A percentile compares a stretch with the other conserved stretches of the same genome.
Conservation (phyloP, 2,888 invertebrate genomes). For the Tubulanus polymorphus region DNA sequence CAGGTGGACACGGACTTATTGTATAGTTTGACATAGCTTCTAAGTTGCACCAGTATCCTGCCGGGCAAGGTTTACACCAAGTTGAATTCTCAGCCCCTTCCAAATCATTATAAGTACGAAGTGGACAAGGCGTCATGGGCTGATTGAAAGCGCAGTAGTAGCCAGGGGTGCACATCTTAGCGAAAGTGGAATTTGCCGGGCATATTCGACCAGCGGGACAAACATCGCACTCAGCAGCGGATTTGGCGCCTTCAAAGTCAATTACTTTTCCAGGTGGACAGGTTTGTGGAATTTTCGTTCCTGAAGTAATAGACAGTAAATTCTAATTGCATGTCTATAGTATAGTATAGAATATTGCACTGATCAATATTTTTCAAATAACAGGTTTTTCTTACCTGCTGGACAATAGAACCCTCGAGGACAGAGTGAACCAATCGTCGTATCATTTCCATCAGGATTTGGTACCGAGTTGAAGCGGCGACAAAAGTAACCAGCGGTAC, state of each 20-base stretch:
- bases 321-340: background rate
- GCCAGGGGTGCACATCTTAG: conserved; percentile 41
- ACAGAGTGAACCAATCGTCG: conserved; percentile 32
- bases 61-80: conserved; percentile 41
- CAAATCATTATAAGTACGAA: conserved; percentile 34
- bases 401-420: conserved; percentile 47
- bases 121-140: conserved; percentile 27
- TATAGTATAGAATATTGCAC: background rate
- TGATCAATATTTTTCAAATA: background rate
- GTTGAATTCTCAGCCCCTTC: conserved; percentile 30
- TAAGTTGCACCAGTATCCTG: conserved; percentile 41
- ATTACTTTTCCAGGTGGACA: conserved; percentile 39
- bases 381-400: conserved; percentile 23
- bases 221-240: conserved; percentile 33
- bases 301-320: conserved; percentile 17
- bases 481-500: conserved; percentile 45
- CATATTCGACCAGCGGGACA: conserved; percentile 49
- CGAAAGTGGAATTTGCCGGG: conserved; percentile 38
- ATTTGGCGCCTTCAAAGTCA: conserved; percentile 37
- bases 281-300: conserved; percentile 25
- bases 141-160: conserved; percentile 36
- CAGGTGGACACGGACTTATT: conserved; percentile 40
- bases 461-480: conserved; percentile 30
- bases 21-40: conserved; percentile 35
- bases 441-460: conserved; percentile 28